Percentiles rank a stretch among this genome's conserved stretches.
Conservation (phyloP, 2,797 vertebrate genomes). For the Clarias pachynema region DNA sequence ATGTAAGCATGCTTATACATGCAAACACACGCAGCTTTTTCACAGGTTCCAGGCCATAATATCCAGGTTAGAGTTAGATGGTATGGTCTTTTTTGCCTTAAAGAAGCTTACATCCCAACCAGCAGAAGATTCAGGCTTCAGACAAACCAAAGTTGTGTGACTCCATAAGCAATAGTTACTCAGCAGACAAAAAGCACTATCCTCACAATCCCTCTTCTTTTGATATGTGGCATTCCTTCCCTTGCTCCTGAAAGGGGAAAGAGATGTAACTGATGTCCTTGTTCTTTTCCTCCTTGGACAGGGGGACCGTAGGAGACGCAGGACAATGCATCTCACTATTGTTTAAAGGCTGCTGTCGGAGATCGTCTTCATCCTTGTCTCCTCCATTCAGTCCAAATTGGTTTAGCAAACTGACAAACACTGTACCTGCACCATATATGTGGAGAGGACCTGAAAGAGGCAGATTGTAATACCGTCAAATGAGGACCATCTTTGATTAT, state of each 20-base stretch:
- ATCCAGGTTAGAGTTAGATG: not conserved
- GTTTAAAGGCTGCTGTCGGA: conserved; percentile 19
- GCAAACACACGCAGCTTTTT: conserved; percentile 14
- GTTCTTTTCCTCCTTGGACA: conserved; percentile 71
- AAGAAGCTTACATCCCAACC: not conserved
- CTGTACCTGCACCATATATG: conserved; percentile 73
- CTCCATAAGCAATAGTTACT: conserved; percentile 20
- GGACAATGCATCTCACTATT: conserved; percentile 44
- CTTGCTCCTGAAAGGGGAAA: conserved; percentile 77
- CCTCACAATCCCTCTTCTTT: conserved; percentile 72
- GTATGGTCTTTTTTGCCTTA: not conserved
- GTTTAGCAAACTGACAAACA: conserved; percentile 76
- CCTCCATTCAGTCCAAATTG: conserved; percentile 67
- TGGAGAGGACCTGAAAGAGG: conserved; percentile 70
- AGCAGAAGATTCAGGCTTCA: not conserved
- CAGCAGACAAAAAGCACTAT: not conserved
- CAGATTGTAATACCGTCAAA: not conserved
- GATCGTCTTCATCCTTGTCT: conserved; percentile 46
- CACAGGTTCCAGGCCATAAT: not conserved
- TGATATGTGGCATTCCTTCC: conserved; percentile 75
- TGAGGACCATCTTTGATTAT: not conserved
- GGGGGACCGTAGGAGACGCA: conserved; percentile 63
- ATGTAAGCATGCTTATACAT: conserved; percentile 3
- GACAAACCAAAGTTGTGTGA: not conserved
- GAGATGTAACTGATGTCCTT: conserved; percentile 63